These are phyloP conservation scores for Archocentrus centrarchus DNA, from an alignment of 2,113 vertebrate species.

Conservation along the genomic window DNA sequence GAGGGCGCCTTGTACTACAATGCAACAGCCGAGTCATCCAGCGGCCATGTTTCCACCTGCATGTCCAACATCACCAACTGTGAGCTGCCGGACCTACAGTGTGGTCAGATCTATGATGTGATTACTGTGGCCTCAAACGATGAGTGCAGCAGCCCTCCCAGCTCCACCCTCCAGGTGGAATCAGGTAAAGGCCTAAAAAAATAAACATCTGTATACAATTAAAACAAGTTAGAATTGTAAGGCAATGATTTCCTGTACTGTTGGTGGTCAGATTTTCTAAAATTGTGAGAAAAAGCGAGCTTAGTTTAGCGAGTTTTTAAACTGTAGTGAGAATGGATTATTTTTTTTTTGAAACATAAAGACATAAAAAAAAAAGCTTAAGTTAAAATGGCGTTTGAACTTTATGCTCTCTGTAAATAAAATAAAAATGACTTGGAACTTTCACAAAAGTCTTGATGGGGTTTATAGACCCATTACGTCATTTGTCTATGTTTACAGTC, in stretches of 20 bases:
- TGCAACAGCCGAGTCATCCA: conserved; percentile 39
- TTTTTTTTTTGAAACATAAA: no score
- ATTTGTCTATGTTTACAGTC: no score
- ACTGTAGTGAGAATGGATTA: no score
- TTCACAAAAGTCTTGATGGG: no score
- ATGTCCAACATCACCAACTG: conserved; percentile 74
- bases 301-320: no score
- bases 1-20: conserved; percentile 69
- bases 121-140: conserved; percentile 64
- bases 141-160: conserved; percentile 69
- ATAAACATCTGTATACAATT: background rate
- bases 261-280: background rate
- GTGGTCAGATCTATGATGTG: conserved; percentile 70
- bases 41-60: conserved; percentile 56
- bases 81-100: conserved; percentile 69
- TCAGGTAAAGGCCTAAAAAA: conserved; percentile 68
- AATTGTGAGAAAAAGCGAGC: no score
- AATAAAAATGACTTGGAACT: no score
- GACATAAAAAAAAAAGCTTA: no score
- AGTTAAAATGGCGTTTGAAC: no score
- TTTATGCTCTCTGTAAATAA: no score
- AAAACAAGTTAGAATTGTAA: background rate
- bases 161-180: conserved; percentile 44
- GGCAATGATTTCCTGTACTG: background rate
- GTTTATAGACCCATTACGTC: no score